Evolutionary conservation across 2,113 vertebrate genomes (phyloP), one percentile per base, ranked within the genome.

Genomic region (Accipiter virgatus): DNA sequence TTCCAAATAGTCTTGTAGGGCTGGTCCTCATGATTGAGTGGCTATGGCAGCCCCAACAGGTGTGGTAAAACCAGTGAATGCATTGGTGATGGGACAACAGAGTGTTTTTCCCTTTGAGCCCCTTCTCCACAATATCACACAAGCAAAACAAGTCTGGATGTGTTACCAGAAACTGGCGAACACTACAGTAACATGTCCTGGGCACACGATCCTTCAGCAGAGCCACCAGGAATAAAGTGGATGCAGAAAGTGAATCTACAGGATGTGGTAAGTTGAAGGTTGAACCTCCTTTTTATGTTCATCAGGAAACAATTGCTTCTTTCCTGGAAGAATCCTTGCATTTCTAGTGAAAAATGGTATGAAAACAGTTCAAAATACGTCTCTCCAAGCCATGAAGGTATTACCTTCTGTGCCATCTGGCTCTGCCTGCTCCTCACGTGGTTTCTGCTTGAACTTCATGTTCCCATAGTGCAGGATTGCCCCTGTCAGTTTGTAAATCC

Each of bases 391-490:
- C 14, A 19, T 1, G 10, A 42, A 42, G 20, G 5, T 16, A 34
- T 87, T 97, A 98, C 98, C 98, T 98, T 98, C 98, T 0, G 97
- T 97, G 89, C 98, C 97, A 3, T 98, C 98, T 0, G 98, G 98
- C 75, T 98, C 98, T 3, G 98, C 98, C 87, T 98, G 98, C 77
- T 98, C 98, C 62, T 98, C 98, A 5, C 96, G 78, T 72, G 97
- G 97, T 61, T 97, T 98, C 96, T 98, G 98, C 86, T 98, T 98
- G 97, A 98, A 98, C 72, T 98, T 98, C 98, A 98, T 97, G 86
- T 98, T 98, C 25, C 98, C 98, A 0, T 97, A 97, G 65, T 98
- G 98, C 97, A 98, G 94, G 63, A 98, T 97, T 0, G 98, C 97
- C 0, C 98, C 98, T 0, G 94, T 98, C 65, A 98, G 66, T 61